Percentiles rank a stretch among this genome's conserved stretches.
Conservation (phyloP, 2,888 invertebrate genomes). For the Leptopilina myrica region DNA sequence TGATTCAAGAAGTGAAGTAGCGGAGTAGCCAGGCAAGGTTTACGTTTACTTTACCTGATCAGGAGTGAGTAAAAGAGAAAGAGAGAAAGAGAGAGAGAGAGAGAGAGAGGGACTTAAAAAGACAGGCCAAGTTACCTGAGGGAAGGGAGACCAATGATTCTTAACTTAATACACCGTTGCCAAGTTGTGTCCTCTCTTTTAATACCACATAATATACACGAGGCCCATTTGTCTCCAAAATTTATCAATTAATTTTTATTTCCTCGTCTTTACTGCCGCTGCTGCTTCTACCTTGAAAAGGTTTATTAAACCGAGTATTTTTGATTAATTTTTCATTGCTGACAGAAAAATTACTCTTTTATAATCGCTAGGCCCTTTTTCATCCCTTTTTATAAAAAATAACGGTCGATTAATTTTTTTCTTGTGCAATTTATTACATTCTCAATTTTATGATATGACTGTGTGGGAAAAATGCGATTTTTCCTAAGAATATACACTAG, state of each 20-base stretch:
- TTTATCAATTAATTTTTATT: slow-evolving; percentile 17
- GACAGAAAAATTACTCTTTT: too few relatives aligned
- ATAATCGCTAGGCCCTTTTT: too few relatives aligned
- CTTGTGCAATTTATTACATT: too few relatives aligned
- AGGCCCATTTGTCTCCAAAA: slow-evolving; percentile 41
- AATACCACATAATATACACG: slow-evolving; percentile 41
- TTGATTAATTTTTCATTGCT: too few relatives aligned
- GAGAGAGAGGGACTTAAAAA: slow-evolving; percentile 47
- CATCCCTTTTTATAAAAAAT: too few relatives aligned
- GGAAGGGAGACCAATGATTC: slow-evolving; percentile 51
- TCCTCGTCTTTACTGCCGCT: background rate
- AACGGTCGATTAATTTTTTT: too few relatives aligned
- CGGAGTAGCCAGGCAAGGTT: slow-evolving; percentile 57
- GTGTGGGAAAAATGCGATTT: too few relatives aligned
- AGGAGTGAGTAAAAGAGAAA: slow-evolving; percentile 58
- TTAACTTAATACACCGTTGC: slow-evolving; percentile 62
- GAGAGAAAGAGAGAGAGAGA: slow-evolving; percentile 43
- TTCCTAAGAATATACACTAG: too few relatives aligned
- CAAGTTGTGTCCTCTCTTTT: slow-evolving; percentile 59
- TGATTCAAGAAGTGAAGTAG: slow-evolving; percentile 69
- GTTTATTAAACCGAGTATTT: too few relatives aligned
- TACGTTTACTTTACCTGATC: slow-evolving; percentile 67
- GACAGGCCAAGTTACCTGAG: slow-evolving; percentile 52
- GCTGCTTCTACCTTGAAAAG: too few relatives aligned
- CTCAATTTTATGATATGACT: too few relatives aligned